phyloP scores from a whole-genome alignment of 2,888 invertebrate genomes.

The Hypena proboscidalis region DNA sequence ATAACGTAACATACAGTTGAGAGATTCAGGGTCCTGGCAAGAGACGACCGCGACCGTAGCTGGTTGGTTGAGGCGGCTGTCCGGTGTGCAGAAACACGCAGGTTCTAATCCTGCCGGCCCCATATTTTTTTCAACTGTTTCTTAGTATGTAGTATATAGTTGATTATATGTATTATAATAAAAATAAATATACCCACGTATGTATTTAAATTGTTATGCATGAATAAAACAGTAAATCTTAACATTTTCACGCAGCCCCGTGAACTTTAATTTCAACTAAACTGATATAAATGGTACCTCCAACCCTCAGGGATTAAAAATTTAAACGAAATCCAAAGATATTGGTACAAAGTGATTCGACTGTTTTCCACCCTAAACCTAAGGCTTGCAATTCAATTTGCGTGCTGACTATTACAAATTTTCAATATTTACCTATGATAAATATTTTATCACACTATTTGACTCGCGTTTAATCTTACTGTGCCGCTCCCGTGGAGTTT shows the following conservation, averaged over 20 bases:
- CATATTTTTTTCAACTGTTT: too few relatives aligned
- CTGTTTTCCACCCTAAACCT: conserved; percentile 53
- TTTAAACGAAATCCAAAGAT: conserved; percentile 64
- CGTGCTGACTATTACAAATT: conserved; percentile 53
- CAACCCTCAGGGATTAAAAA: conserved; percentile 58
- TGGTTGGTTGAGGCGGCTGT: too few relatives aligned
- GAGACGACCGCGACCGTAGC: too few relatives aligned
- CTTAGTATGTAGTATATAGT: too few relatives aligned
- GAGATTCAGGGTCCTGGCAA: too few relatives aligned
- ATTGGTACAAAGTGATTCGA: conserved; percentile 66
- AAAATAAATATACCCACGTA: not conserved
- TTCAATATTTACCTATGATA: conserved; percentile 39
- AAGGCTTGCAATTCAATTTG: conserved; percentile 53
- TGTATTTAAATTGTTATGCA: not conserved
- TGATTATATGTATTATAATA: too few relatives aligned
- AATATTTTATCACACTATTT: conserved; percentile 41
- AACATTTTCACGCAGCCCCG: conserved; percentile 6
- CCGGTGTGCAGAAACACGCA: too few relatives aligned
- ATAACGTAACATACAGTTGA: too few relatives aligned
- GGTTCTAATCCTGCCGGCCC: too few relatives aligned
- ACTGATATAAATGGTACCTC: conserved; percentile 55
- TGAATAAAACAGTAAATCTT: conserved; percentile 3
- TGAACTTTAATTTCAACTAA: conserved; percentile 37
- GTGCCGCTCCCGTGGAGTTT: too few relatives aligned
- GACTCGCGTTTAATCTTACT: too few relatives aligned